A percentile compares a stretch with the other conserved stretches of the same genome.
phyloP scores from a whole-genome alignment of 2,113 vertebrate species.

The Hemichromis elongatus region DNA sequence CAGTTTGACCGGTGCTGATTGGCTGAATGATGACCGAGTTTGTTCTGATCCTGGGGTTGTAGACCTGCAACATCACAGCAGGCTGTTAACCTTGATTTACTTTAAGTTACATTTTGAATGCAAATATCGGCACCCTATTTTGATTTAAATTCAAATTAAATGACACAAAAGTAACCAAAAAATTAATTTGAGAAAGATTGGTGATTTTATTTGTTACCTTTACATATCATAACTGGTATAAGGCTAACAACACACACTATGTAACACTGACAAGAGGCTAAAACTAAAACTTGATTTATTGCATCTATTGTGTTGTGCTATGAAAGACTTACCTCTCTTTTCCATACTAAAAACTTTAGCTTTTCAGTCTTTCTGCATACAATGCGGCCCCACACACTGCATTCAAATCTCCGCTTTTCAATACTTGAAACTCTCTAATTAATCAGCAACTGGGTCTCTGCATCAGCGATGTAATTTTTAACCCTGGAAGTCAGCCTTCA shows the following conservation, averaged over 20 bases:
- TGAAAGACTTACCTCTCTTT: background rate
- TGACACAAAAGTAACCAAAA: background rate
- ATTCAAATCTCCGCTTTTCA: background rate
- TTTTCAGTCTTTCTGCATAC: background rate
- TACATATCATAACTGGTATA: background rate
- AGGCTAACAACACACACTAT: background rate
- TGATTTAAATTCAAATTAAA: background rate
- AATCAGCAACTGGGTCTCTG: background rate
- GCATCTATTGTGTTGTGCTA: background rate
- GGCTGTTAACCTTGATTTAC: background rate
- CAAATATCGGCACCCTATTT: background rate
- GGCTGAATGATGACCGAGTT: constrained; percentile 78
- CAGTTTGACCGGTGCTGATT: constrained; percentile 80
- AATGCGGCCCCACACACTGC: accelerated
- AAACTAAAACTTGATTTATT: background rate
- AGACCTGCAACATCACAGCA: constrained; percentile 72
- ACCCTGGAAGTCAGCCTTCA: background rate
- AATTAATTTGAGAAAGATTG: accelerated
- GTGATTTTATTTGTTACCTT: background rate
- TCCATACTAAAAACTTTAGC: background rate
- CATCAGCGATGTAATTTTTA: accelerated
- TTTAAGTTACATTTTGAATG: background rate
- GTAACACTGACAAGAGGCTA: background rate
- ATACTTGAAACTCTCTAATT: background rate
- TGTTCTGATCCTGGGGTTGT: constrained; percentile 87